Evolutionary conservation across 2,113 vertebrate genomes (phyloP).

Genomic region (Illadopsis cleaveri): DNA sequence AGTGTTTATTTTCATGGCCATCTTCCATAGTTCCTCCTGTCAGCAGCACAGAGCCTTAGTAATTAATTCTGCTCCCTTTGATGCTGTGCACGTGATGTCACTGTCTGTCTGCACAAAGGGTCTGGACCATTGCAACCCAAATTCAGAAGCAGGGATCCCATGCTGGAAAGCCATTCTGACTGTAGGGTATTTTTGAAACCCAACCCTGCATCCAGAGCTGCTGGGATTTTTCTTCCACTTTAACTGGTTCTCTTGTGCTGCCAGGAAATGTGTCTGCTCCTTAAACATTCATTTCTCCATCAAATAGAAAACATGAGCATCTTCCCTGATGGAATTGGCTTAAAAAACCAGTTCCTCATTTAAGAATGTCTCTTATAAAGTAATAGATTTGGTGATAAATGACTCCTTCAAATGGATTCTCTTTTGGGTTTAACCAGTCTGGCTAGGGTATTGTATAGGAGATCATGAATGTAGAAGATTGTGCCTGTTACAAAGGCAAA

Average conservation of each 20-base stretch:
- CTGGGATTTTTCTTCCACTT: not conserved
- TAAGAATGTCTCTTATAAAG: not conserved
- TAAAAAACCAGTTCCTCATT: not conserved
- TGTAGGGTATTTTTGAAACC: not conserved
- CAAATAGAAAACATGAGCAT: not conserved
- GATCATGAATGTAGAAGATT: not conserved
- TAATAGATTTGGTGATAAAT: not conserved
- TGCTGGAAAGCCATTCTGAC: conserved; percentile 10
- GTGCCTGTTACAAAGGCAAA: not conserved
- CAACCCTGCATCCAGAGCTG: not conserved
- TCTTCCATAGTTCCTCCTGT: not conserved
- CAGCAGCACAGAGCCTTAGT: not conserved
- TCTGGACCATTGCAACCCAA: conserved; percentile 38
- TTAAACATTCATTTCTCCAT: not conserved
- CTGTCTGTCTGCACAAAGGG: not conserved
- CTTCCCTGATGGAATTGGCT: not conserved
- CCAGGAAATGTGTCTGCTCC: not conserved
- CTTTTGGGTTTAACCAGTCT: not conserved
- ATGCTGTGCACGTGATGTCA: not conserved
- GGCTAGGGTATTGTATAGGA: not conserved
- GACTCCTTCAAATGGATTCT: not conserved
- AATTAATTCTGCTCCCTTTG: not conserved
- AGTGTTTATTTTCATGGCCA: not conserved
- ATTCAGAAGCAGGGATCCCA: conserved; percentile 16
- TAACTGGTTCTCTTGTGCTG: not conserved